Evolutionary conservation across 2,797 vertebrate genomes (phyloP).

Genomic region (Craterocephalus amniculus): DNA sequence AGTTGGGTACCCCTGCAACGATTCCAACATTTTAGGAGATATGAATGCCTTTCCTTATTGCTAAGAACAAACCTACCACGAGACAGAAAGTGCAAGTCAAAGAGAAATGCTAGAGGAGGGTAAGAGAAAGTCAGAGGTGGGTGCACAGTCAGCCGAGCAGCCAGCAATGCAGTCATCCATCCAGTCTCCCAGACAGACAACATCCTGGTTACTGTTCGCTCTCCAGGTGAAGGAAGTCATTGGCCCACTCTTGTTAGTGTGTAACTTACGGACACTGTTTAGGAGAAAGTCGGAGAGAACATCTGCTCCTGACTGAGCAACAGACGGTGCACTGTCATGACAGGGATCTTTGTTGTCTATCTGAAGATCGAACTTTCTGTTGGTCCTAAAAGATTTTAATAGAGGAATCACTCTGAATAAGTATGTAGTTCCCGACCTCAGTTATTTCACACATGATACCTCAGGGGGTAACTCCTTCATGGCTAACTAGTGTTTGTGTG

Average conservation of each 20-base stretch:
- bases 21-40: not conserved
- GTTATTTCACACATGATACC: conserved; percentile 54
- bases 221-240: conserved; percentile 64
- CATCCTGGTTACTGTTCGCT: conserved; percentile 53
- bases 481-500: conserved; percentile 27
- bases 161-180: conserved; percentile 62
- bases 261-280: conserved; percentile 18
- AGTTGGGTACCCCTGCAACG: not conserved
- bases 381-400: conserved; percentile 5
- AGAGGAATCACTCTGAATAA: conserved; percentile 7
- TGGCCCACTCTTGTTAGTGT: conserved; percentile 26
- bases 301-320: conserved; percentile 42
- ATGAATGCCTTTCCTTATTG: not conserved
- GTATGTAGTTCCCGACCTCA: conserved; percentile 22
- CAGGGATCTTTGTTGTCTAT: conserved; percentile 21
- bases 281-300: conserved; percentile 7
- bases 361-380: conserved; percentile 23
- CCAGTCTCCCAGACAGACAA: conserved; percentile 64
- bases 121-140: conserved; percentile 53
- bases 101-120: conserved; percentile 14
- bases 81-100: conserved; percentile 26
- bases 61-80: conserved; percentile 14
- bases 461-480: conserved; percentile 14
- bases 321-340: conserved; percentile 45
- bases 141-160: conserved; percentile 51